phyloP scores from a whole-genome alignment of 2,888 invertebrate species.

The Cryptocheilus praepositus region DNA sequence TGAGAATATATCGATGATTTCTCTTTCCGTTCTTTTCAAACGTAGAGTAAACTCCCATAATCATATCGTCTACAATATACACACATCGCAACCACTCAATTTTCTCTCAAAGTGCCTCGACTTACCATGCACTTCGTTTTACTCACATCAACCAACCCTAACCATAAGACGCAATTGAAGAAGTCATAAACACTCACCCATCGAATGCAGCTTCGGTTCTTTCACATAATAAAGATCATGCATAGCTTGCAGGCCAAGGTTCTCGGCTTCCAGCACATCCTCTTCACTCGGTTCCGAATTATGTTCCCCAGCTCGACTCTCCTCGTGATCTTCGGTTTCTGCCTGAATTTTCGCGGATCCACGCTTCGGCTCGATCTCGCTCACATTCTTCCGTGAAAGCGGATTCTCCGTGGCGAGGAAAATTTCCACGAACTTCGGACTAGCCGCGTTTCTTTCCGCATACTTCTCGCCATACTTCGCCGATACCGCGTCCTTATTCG shows the following conservation, averaged over 20 bases:
- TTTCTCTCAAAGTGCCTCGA: too few species aligned
- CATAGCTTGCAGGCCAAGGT: slow-evolving; percentile 82
- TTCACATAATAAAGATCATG: slow-evolving; percentile 80
- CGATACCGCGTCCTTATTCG: slow-evolving; percentile 8
- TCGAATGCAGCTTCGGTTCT: slow-evolving; percentile 79
- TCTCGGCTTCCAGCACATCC: slow-evolving; percentile 81
- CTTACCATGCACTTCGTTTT: too few species aligned
- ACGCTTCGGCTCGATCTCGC: slow-evolving; percentile 8
- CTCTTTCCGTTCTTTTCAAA: too few species aligned
- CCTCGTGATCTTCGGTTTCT: not conserved
- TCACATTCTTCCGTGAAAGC: not conserved
- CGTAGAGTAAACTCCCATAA: too few species aligned
- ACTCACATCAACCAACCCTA: too few species aligned
- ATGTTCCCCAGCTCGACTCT: slow-evolving; percentile 26
- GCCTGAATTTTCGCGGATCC: slow-evolving; percentile 11
- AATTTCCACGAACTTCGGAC: slow-evolving; percentile 6
- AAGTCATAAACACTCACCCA: slow-evolving; percentile 74
- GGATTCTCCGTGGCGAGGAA: not conserved
- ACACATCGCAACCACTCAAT: too few species aligned
- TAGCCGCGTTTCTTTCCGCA: not conserved
- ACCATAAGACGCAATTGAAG: not conserved
- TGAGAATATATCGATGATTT: too few species aligned
- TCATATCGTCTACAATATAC: too few species aligned
- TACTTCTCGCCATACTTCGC: not conserved
- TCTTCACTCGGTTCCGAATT: slow-evolving; percentile 50